Conservation (phyloP, 2,113 vertebrate species). For the Agapornis roseicollis region DNA sequence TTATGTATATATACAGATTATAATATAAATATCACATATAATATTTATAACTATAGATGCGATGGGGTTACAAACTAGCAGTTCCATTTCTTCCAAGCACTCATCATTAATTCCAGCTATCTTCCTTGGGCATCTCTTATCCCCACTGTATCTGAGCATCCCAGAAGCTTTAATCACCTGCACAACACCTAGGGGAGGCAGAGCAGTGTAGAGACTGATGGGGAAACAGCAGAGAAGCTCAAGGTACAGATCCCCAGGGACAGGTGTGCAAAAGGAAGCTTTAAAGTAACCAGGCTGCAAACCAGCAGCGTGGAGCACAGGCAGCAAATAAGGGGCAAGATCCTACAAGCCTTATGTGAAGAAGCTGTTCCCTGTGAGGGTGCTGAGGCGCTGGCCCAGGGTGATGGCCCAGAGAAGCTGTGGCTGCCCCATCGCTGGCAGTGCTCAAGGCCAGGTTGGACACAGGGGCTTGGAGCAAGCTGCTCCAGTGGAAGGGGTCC, state of each 20-base stretch:
- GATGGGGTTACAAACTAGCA: rapidly evolving
- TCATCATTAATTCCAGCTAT: background rate
- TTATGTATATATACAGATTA: no score
- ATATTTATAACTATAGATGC: background rate
- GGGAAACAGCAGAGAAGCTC: background rate
- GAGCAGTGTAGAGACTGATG: background rate
- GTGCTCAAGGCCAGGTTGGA: no score
- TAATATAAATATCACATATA: background rate
- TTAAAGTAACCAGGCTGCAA: background rate
- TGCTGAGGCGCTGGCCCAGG: background rate
- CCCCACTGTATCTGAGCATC: background rate
- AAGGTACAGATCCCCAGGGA: background rate
- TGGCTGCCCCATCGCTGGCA: no score
- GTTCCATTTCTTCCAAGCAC: background rate
- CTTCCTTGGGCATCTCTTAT: no score
- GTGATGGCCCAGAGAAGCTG: background rate
- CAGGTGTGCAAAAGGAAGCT: rapidly evolving
- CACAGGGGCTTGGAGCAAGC: no score
- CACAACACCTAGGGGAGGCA: background rate
- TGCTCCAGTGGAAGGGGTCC: no score
- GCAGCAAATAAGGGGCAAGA: background rate
- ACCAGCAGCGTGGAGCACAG: rapidly evolving
- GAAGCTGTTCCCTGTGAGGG: background rate
- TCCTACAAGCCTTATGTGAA: background rate
- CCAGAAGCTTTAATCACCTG: background rate